phyloP scores from a whole-genome alignment of 2,888 invertebrate genomes.

The Eupithecia exiguata region DNA sequence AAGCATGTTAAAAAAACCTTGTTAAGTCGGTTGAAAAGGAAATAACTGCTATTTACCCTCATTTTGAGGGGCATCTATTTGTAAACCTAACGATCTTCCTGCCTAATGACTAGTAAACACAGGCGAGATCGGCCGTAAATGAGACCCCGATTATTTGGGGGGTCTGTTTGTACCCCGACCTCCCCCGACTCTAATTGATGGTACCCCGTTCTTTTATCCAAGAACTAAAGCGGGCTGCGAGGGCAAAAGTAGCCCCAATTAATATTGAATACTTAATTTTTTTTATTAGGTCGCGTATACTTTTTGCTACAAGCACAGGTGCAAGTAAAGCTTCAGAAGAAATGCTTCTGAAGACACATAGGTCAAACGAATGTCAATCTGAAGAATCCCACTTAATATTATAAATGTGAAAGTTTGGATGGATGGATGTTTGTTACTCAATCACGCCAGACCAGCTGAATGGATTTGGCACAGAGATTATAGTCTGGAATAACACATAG shows the following conservation, averaged over 20 bases:
- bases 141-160: constrained; percentile 73
- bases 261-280: background rate
- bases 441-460: no score
- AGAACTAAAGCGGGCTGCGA: constrained; percentile 22
- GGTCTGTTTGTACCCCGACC: constrained; percentile 62
- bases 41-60: constrained; percentile 17
- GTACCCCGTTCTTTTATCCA: constrained; percentile 56
- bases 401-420: no score
- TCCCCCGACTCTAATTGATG: constrained; percentile 74
- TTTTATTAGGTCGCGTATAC: background rate
- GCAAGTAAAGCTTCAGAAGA: background rate
- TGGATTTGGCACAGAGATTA: no score
- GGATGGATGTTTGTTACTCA: no score
- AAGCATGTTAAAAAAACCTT: background rate
- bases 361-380: no score
- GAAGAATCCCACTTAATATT: background rate
- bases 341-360: no score
- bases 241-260: background rate
- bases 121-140: constrained; percentile 58
- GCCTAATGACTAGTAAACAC: constrained; percentile 78
- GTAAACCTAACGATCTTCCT: constrained; percentile 56
- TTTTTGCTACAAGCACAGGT: background rate
- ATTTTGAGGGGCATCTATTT: constrained; percentile 35
- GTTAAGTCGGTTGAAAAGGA: background rate
- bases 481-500: no score